phyloP scores from a whole-genome alignment of 2,888 invertebrate genomes.

The Tortricodes alternella region DNA sequence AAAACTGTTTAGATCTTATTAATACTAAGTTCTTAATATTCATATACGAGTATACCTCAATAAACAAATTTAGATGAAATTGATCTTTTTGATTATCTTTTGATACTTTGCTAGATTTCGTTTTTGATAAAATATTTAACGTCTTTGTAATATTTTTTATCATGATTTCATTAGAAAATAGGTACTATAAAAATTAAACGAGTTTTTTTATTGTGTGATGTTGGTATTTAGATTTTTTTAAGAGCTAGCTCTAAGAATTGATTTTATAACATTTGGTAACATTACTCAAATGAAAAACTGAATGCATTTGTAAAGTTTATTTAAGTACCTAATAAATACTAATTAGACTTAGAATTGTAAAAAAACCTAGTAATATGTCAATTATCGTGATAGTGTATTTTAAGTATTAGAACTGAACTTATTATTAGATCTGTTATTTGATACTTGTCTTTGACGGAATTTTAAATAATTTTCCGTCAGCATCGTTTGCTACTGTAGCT shows the following conservation, averaged over 20 bases:
- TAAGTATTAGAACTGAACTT: too few relatives aligned
- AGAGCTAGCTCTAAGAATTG: not conserved
- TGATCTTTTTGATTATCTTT: not conserved
- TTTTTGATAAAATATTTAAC: not conserved
- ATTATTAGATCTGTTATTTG: too few relatives aligned
- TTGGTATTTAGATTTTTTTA: constrained; percentile 1
- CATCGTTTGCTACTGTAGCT: too few relatives aligned
- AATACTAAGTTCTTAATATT: constrained; percentile 4
- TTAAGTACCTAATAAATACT: not conserved
- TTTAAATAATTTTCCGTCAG: too few relatives aligned
- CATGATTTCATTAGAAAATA: not conserved
- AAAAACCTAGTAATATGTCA: too few relatives aligned
- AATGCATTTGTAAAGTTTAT: constrained; percentile 1
- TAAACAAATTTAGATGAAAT: constrained; percentile 7
- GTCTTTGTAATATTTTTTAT: not conserved
- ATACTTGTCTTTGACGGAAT: too few relatives aligned
- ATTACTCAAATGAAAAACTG: constrained; percentile 4
- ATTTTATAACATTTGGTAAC: not conserved
- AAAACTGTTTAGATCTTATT: not conserved
- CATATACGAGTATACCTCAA: not conserved
- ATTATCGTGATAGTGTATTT: too few relatives aligned
- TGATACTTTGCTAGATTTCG: not conserved
- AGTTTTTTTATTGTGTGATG: not conserved
- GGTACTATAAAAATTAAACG: not conserved
- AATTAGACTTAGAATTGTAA: constrained; percentile 5